Percentiles rank a stretch among this genome's conserved stretches.
Conservation (phyloP, 2,888 invertebrate species). For the Chrysopilus asiliformis region DNA sequence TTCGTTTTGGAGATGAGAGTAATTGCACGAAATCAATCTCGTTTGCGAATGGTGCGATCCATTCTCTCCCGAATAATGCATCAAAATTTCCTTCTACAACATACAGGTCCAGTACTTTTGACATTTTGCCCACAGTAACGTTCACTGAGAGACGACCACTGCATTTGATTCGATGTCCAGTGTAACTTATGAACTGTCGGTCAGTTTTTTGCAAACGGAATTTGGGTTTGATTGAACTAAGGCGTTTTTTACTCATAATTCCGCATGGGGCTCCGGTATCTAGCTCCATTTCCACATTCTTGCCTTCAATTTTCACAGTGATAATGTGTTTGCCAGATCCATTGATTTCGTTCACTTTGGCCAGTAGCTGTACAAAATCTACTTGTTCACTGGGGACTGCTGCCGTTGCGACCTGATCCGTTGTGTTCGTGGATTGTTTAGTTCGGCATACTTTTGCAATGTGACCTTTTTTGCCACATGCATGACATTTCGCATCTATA, state of each 20-base stretch:
- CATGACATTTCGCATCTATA: slow-evolving; percentile 9
- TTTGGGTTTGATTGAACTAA: not conserved
- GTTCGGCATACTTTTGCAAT: too few species aligned
- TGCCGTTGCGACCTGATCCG: too few species aligned
- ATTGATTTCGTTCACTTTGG: too few species aligned
- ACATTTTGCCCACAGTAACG: not conserved
- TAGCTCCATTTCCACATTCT: too few species aligned
- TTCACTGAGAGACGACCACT: not conserved
- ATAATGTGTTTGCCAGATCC: too few species aligned
- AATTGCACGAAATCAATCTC: not conserved
- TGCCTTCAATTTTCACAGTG: too few species aligned
- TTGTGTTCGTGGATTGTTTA: too few species aligned
- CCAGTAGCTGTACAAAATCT: too few species aligned
- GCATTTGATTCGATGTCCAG: slow-evolving; percentile 1
- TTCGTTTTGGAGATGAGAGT: not conserved
- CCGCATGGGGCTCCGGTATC: too few species aligned
- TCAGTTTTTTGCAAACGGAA: not conserved
- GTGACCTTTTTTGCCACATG: slow-evolving; percentile 8
- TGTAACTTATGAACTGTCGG: not conserved
- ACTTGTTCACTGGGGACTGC: too few species aligned
- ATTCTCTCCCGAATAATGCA: slow-evolving; percentile 2
- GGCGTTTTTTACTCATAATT: not conserved
- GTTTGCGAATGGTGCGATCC: not conserved
- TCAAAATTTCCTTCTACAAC: not conserved
- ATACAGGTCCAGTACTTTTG: not conserved